Percentiles rank a stretch among this genome's conserved stretches.
Evolutionary conservation across 2,797 vertebrate species (phyloP).

Genomic region (Myotis pilosus): DNA sequence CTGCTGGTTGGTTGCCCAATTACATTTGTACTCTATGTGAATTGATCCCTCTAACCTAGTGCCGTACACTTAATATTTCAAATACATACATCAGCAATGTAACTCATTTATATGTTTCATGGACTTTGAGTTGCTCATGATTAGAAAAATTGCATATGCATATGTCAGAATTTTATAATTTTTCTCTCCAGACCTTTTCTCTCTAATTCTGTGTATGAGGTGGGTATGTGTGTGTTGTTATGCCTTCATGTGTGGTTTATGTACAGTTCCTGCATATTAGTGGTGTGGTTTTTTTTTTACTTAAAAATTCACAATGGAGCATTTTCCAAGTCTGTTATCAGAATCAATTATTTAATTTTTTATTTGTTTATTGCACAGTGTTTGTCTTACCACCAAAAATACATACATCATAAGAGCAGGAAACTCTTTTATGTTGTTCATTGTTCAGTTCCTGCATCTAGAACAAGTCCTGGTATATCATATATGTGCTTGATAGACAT

Average conservation of each 20-base stretch:
- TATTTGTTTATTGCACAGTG: not conserved
- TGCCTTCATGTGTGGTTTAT: not conserved
- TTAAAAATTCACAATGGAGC: slow-evolving; percentile 14
- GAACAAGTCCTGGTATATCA: not conserved
- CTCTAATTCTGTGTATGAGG: not conserved
- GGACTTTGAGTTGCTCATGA: slow-evolving; percentile 49
- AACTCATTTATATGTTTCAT: slow-evolving; percentile 59
- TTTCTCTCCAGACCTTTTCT: slow-evolving; percentile 20
- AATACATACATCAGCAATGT: not conserved
- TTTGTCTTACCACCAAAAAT: not conserved
- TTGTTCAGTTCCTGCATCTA: not conserved
- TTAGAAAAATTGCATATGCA: slow-evolving; percentile 52
- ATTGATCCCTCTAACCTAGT: not conserved
- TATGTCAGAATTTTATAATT: slow-evolving; percentile 30
- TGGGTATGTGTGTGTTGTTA: not conserved
- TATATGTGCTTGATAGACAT: not conserved
- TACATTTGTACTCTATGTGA: slow-evolving; percentile 41
- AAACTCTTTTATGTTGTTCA: not conserved
- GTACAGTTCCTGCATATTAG: not conserved
- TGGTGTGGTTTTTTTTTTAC: not conserved
- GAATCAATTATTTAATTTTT: not conserved
- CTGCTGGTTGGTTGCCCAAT: slow-evolving; percentile 59
- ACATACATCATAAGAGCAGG: not conserved
- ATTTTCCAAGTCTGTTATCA: slow-evolving; percentile 14
- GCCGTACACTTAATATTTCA: slow-evolving; percentile 38